phyloP scores from a whole-genome alignment of 2,113 vertebrate genomes.

The Cyanocitta stelleri region DNA sequence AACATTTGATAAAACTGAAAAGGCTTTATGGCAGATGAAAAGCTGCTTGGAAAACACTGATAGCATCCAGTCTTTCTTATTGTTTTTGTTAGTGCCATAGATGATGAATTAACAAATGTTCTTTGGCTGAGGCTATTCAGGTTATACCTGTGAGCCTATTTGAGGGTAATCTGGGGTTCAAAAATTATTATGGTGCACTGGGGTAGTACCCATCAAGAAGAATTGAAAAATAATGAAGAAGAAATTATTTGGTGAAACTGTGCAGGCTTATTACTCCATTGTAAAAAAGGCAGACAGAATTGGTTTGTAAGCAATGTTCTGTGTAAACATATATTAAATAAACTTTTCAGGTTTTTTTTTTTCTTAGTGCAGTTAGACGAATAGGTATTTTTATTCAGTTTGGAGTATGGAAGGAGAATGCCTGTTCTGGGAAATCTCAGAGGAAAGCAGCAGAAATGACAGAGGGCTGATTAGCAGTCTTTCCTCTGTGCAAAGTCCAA shows the following conservation, averaged over 20 bases:
- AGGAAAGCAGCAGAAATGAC: neutral
- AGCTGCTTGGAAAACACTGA: neutral
- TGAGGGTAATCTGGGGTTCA: neutral
- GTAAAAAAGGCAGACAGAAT: neutral
- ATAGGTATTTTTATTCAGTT: neutral
- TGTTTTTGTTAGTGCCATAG: neutral
- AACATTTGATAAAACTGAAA: neutral
- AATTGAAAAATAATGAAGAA: neutral
- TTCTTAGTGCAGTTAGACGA: neutral
- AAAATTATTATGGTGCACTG: neutral
- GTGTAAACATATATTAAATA: neutral
- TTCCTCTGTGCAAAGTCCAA: neutral
- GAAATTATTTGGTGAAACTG: neutral
- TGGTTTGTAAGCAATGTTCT: neutral
- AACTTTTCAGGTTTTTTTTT: accelerated
- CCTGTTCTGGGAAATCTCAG: neutral
- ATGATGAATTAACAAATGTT: neutral
- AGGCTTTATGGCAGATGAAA: neutral
- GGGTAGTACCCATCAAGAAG: neutral
- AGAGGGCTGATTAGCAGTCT: neutral
- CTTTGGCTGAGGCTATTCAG: neutral
- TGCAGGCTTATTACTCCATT: neutral
- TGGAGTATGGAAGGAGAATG: neutral
- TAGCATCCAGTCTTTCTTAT: neutral
- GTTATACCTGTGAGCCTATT: neutral